Evolutionary conservation across 2,113 vertebrate species (phyloP), one percentile per base, ranked within the genome.

Genomic region (Alectura lathami): DNA sequence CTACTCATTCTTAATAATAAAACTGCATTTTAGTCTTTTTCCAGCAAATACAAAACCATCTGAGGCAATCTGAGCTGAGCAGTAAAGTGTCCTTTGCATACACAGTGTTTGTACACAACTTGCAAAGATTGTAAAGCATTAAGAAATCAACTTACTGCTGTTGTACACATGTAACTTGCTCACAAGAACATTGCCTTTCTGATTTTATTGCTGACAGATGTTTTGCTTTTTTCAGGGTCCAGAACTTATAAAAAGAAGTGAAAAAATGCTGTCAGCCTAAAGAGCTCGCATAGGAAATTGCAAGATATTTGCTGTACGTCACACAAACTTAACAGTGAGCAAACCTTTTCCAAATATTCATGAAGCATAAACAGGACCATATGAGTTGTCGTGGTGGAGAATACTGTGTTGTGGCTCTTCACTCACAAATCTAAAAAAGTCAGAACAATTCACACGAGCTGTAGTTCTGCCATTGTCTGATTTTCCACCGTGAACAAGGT

Each of bases 271-370:
- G 68, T 76, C 32, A 3, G 68, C 27, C 1, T 88, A 15, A 88
- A 50, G 29, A 38, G 14, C 29, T 47, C 7, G 5, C 2, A 0
- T 2, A n/a, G 60, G 11, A 1, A 1, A 0, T 0, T 5, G 32
- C 40, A 26, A 79, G 48, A 11, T 4, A 3, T 30, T 13, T 29
- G 36, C 36, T n/a, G 48, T 42, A 21, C 2, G 12, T 17, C 17
- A 20, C 47, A 11, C 22, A 5, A 45, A 8, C 13, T 3, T 15
- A 36, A 11, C 30, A 20, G 45, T 2, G 16, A 83, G 74, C 30
- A 0, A 5, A 4, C 3, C n/a, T 56, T 62, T 16, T 36, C 53
- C 30, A 4, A 36, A 17, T 1, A 14, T 8, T 50, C 27, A 4
- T 7, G 3, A 32, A 10, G 7, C 4, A 18, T 11, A 6, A 38